Evolutionary conservation across 2,797 vertebrate genomes (phyloP), one percentile per base, ranked within the genome.

Genomic region (Epinephelus awoara): DNA sequence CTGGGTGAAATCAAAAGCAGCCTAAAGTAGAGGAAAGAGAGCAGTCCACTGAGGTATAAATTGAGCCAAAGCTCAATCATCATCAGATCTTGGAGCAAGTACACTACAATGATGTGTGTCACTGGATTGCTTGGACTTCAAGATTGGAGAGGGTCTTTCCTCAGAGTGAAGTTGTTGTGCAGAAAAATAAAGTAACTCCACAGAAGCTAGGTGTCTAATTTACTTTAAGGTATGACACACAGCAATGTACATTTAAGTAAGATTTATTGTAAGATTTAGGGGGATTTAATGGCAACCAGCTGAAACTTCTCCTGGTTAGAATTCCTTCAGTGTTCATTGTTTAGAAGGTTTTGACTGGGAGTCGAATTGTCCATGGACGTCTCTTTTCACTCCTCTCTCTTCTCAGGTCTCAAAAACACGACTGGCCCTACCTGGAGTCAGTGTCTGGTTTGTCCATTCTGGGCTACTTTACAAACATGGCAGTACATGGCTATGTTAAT

Each of bases 1-100:
- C 73, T 58, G 72, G 62, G 80, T 64, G 62, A 85, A 75, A 88
- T 87, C 75, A 82, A 70, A 82, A 87, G 75, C 75, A 84, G 79
- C 68, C 56, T 61, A 15, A 82, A 83, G 68, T 67, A 66, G 71
- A 61, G 72, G 76, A 80, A 66, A 57, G 77, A 84, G 57, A 72
- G 61, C 7, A 38, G 56, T 77, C 68, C 57, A 63, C 25, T 54
- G 67, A 77, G 74, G 78, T 21, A 68, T 62, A 78, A 74, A 66
- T 52, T n/a, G 7, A 72, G 54, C 67, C 69, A 49, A 44, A 44
- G 42, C 67, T 86, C 80, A 73, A 67, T 72, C 65, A 74, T 79
- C 74, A 84, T 83, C 67, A 79, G n/a, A 66, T 83, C 25, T 72
- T 49, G 2, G 4, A 18, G 50, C 68, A 81, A 73, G 72, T 77